Percentiles rank a stretch among this genome's conserved stretches.
Conservation (phyloP, 2,113 vertebrate species). For the Lanius collurio region DNA sequence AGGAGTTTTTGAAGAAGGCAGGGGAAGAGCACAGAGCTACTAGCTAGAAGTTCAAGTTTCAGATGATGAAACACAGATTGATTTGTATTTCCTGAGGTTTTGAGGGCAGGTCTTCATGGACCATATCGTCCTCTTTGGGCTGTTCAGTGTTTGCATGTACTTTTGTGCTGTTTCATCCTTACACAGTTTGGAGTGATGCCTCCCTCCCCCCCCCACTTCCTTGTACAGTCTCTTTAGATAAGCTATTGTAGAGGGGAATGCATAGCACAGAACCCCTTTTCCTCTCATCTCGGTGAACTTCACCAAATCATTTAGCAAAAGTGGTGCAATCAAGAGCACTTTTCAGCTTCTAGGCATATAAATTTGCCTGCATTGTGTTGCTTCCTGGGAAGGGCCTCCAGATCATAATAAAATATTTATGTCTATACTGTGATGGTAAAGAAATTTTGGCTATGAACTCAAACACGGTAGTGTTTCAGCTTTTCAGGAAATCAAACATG, state of each 20-base stretch:
- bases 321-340: neutral
- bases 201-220: neutral
- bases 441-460: neutral
- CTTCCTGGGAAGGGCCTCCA: neutral
- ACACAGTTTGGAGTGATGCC: neutral
- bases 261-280: neutral
- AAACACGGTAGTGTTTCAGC: neutral
- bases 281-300: neutral
- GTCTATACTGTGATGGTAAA: neutral
- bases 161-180: neutral
- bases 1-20: slow-evolving; percentile 16
- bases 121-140: neutral
- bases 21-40: slow-evolving; percentile 17
- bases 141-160: neutral
- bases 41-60: slow-evolving; percentile 56
- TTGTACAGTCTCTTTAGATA: neutral
- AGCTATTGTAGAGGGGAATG: neutral
- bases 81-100: slow-evolving; percentile 61
- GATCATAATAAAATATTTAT: neutral
- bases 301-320: neutral
- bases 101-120: slow-evolving; percentile 21
- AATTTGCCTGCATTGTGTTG: neutral
- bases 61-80: slow-evolving; percentile 59
- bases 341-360: neutral
- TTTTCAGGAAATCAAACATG: neutral